Percentiles rank a stretch among this genome's conserved stretches.
Evolutionary conservation across 2,113 vertebrate genomes (phyloP).

Genomic region (Heptranchias perlo): DNA sequence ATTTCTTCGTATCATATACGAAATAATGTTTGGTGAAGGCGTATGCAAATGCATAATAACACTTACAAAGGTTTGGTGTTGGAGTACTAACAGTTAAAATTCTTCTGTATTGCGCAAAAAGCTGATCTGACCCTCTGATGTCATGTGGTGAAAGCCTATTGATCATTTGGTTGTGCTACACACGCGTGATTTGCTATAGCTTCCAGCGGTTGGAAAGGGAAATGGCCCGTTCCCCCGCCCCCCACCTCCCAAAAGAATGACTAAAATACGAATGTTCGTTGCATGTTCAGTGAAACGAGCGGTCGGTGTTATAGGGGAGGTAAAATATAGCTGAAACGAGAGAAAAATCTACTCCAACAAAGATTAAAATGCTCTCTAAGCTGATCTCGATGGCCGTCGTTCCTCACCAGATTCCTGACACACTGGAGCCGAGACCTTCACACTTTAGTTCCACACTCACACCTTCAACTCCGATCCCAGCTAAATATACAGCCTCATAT

Average conservation of each 20-base stretch:
- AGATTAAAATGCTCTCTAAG: background rate
- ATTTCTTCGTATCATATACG: background rate
- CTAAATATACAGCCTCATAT: slow-evolving; percentile 46
- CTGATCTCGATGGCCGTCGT: background rate
- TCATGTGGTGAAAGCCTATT: slow-evolving; percentile 1
- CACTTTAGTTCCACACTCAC: slow-evolving; percentile 43
- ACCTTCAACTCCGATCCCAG: slow-evolving; percentile 43
- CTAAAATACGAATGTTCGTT: background rate
- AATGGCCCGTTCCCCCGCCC: too few species aligned
- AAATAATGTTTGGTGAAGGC: background rate
- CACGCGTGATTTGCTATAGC: background rate
- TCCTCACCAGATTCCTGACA: background rate
- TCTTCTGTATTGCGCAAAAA: slow-evolving; percentile 17
- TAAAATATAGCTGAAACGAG: background rate
- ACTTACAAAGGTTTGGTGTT: too few species aligned
- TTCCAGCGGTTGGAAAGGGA: background rate
- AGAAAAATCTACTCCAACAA: background rate
- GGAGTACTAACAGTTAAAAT: slow-evolving; percentile 13
- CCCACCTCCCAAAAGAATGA: background rate
- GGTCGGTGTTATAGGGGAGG: background rate
- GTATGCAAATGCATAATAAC: background rate
- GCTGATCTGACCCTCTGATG: slow-evolving; percentile 6
- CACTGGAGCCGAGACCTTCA: background rate
- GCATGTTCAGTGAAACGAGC: background rate
- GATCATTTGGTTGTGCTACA: background rate